These are phyloP conservation scores for Epizoanthus ramosus DNA, from an alignment of 92 coral and sea anemone species.

Conservation along the genomic window DNA sequence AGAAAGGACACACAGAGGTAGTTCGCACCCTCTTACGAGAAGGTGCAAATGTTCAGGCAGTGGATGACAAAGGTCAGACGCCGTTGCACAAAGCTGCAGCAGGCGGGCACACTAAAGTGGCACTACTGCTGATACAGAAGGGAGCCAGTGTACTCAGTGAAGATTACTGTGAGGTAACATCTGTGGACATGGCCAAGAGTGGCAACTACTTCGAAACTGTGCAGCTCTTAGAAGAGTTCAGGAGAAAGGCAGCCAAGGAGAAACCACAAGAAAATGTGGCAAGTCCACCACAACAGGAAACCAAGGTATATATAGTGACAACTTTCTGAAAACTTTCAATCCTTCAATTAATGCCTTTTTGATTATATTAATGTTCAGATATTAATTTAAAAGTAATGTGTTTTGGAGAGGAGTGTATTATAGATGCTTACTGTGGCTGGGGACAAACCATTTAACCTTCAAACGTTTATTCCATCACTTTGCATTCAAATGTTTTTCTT, in stretches of 20 bases:
- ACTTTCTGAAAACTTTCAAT: neutral
- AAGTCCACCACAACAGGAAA: neutral
- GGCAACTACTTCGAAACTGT: slow-evolving; percentile 3
- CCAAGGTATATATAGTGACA: neutral
- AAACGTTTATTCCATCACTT: too few relatives aligned
- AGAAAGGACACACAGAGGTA: slow-evolving; percentile 27
- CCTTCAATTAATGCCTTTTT: too few relatives aligned
- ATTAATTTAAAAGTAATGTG: too few relatives aligned
- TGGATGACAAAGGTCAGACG: slow-evolving; percentile 28
- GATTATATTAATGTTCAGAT: too few relatives aligned
- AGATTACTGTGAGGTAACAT: slow-evolving; percentile 21
- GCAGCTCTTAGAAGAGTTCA: slow-evolving; percentile 3
- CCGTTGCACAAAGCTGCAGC: slow-evolving; percentile 27
- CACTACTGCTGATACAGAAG: slow-evolving; percentile 15
- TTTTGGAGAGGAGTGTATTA: too few relatives aligned
- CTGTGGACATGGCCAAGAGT: neutral
- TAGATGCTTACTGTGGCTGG: too few relatives aligned
- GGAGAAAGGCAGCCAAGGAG: neutral
- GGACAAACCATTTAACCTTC: too few relatives aligned
- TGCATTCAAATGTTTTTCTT: too few relatives aligned
- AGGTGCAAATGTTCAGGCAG: slow-evolving; percentile 34
- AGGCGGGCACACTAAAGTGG: slow-evolving; percentile 17
- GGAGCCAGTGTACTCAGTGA: slow-evolving; percentile 29
- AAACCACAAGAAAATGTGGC: neutral
- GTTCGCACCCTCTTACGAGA: slow-evolving; percentile 24